These are phyloP conservation scores for Brachionus sp. DNA, from an alignment of 1,140 invertebrate species.

Conservation along the genomic window DNA sequence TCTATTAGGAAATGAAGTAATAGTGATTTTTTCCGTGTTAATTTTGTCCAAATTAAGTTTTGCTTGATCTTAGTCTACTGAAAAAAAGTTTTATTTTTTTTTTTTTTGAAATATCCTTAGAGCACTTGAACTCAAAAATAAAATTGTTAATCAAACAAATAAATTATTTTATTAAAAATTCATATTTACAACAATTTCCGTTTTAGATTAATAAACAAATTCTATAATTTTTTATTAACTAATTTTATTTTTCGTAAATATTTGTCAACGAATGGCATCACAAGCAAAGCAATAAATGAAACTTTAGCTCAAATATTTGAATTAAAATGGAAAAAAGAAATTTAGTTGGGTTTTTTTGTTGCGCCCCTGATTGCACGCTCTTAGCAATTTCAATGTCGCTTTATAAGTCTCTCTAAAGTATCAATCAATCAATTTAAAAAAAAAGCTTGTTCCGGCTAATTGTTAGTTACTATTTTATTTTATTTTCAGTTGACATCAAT, in stretches of 20 bases:
- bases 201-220: not conserved
- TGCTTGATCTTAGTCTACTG: not conserved
- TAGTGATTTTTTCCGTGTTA: not conserved
- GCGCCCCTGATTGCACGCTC: not conserved
- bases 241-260: conserved; percentile 16
- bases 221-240: not conserved
- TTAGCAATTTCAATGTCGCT: not conserved
- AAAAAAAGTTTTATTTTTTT: not conserved
- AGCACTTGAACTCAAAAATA: conserved; percentile 21
- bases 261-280: not conserved
- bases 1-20: not conserved
- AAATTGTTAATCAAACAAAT: not conserved
- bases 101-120: not conserved
- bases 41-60: not conserved
- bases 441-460: not conserved
- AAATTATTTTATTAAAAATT: conserved; percentile 31
- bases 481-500: not conserved
- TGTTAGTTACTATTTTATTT: not conserved
- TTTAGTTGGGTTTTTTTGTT: not conserved
- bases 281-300: not conserved
- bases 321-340: not conserved
- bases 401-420: not conserved
- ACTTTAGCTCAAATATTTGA: not conserved
- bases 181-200: conserved; percentile 27
- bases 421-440: not conserved